phyloP scores from a whole-genome alignment of 2,888 invertebrate species.

The Achlya flavicornis region DNA sequence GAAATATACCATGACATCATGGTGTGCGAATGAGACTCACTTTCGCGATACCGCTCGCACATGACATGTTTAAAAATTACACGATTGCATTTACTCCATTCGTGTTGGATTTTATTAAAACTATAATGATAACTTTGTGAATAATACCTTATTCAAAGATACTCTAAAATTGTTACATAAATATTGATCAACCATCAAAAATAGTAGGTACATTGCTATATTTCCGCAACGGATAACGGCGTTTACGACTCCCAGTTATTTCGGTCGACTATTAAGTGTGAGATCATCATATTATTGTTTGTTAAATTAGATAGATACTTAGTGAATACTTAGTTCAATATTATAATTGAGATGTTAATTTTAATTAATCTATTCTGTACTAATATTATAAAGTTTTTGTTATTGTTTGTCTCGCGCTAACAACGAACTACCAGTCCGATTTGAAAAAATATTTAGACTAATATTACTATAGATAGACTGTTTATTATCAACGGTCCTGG shows the following conservation, averaged over 20 bases:
- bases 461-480: too few relatives aligned
- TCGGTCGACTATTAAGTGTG: constrained; percentile 45
- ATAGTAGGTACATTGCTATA: constrained; percentile 41
- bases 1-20: constrained; percentile 83
- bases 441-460: too few relatives aligned
- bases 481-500: too few relatives aligned
- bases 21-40: constrained; percentile 68
- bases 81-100: constrained; percentile 74
- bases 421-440: too few relatives aligned
- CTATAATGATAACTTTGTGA: not conserved
- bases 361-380: too few relatives aligned
- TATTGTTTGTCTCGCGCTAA: too few relatives aligned
- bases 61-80: constrained; percentile 62
- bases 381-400: too few relatives aligned
- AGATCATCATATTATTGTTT: constrained; percentile 52
- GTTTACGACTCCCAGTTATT: constrained; percentile 46
- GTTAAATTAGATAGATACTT: constrained; percentile 32
- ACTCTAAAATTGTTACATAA: not conserved
- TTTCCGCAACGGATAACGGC: constrained; percentile 59
- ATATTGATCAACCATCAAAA: constrained; percentile 32
- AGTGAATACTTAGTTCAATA: not conserved
- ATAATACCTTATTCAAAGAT: not conserved
- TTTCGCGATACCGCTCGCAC: constrained; percentile 47
- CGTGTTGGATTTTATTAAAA: constrained; percentile 52
- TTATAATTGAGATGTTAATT: not conserved